Conservation (phyloP, 2,797 vertebrate species). For the Jordanella pulchra region DNA sequence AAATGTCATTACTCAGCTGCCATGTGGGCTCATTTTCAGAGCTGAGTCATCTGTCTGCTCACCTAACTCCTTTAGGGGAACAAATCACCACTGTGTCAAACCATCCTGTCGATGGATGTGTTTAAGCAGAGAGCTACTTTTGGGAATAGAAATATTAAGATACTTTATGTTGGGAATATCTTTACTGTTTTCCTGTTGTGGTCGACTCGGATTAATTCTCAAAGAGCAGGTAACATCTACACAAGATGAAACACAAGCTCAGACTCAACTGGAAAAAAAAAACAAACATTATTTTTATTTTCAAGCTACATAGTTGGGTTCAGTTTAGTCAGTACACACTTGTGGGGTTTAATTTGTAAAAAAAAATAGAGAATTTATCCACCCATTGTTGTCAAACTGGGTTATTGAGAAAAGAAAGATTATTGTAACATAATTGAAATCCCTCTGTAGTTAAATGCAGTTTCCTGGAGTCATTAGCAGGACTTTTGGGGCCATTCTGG, state of each 20-base stretch:
- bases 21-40: not conserved
- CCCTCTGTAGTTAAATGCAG: constrained; percentile 86
- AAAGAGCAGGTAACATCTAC: not conserved
- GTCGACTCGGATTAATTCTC: not conserved
- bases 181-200: not conserved
- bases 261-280: not conserved
- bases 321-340: not conserved
- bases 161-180: not conserved
- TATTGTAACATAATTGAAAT: constrained; percentile 77
- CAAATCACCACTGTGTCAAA: constrained; percentile 2
- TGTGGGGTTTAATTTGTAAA: not conserved
- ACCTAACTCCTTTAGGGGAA: not conserved
- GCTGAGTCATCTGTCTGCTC: not conserved
- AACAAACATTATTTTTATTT: not conserved
- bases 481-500: constrained; percentile 35
- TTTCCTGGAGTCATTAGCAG: constrained; percentile 81
- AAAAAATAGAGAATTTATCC: constrained; percentile 1
- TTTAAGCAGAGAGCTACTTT: not conserved
- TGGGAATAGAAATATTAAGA: not conserved
- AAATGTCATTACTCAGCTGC: not conserved
- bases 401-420: constrained; percentile 38
- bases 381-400: constrained; percentile 15
- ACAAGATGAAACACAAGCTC: not conserved
- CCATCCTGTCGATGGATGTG: constrained; percentile 3
- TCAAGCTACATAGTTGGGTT: not conserved